Conservation (phyloP, 1,140 invertebrate genomes). For the Lordiphosa mommai region DNA sequence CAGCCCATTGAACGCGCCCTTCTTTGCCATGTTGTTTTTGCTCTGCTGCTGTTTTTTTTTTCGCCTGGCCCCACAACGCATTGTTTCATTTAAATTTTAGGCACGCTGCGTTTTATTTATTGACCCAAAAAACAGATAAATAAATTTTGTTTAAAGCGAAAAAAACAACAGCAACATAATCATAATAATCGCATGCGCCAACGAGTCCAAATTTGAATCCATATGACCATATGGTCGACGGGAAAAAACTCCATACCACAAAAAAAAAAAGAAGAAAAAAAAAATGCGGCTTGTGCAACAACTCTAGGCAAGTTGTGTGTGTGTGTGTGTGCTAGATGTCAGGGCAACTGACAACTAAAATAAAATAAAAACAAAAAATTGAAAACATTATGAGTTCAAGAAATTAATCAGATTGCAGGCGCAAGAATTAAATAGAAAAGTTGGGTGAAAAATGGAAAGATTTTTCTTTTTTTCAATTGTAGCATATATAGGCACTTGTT, state of each 20-base stretch:
- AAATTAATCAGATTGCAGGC: background rate
- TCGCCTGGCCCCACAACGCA: conserved; percentile 16
- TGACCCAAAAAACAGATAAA: conserved; percentile 75
- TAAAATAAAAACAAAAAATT: background rate
- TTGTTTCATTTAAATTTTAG: conserved; percentile 72
- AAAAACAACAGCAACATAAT: conserved; percentile 35
- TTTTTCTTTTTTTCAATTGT: background rate
- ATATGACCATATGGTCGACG: conserved; percentile 53
- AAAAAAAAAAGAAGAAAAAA: too few relatives aligned
- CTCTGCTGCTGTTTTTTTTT: conserved; percentile 28
- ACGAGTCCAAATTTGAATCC: conserved; percentile 24
- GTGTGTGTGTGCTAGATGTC: background rate
- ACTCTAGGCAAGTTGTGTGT: background rate
- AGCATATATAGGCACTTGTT: too few relatives aligned
- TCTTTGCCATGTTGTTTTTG: conserved; percentile 25
- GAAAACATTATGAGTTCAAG: background rate
- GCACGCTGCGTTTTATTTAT: conserved; percentile 72
- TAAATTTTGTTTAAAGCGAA: conserved; percentile 58
- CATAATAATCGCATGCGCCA: conserved; percentile 69
- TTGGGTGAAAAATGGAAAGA: background rate
- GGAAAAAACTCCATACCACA: conserved; percentile 6
- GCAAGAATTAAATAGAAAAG: background rate
- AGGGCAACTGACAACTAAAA: background rate
- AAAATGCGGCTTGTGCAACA: conserved; percentile 21
- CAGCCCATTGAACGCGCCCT: conserved; percentile 46